These are phyloP conservation scores for Phenacoccus solenopsis DNA, from an alignment of 1,140 invertebrate species.

Conservation along the genomic window DNA sequence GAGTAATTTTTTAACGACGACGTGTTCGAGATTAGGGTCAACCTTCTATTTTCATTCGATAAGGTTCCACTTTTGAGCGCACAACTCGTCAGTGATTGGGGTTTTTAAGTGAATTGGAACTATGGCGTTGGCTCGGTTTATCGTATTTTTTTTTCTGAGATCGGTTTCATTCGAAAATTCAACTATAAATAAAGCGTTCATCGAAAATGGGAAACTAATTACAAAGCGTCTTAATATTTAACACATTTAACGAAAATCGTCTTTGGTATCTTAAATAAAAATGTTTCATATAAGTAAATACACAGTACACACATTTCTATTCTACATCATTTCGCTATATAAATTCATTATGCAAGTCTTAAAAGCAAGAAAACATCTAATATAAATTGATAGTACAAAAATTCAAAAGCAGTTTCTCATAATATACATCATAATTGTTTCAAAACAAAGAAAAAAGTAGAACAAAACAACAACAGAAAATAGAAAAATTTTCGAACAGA, in stretches of 20 bases:
- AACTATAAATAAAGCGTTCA: slow-evolving; percentile 1
- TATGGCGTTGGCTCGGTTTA: slow-evolving; percentile 6
- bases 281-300: not conserved
- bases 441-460: not conserved
- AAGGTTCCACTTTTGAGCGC: no score
- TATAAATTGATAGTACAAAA: not conserved
- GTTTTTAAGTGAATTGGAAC: no score
- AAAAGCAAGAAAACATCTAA: not conserved
- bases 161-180: slow-evolving; percentile 3
- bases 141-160: no score
- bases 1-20: no score
- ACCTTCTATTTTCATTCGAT: no score
- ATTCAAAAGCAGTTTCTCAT: not conserved
- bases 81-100: no score
- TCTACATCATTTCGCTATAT: not conserved
- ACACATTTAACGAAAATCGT: slow-evolving; percentile 15
- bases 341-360: not conserved
- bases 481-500: not conserved
- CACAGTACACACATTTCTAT: slow-evolving; percentile 1
- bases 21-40: no score
- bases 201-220: not conserved
- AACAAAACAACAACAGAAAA: slow-evolving; percentile 9
- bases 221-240: slow-evolving; percentile 1
- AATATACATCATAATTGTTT: not conserved
- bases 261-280: slow-evolving; percentile 15